Percentiles rank a stretch among this genome's conserved stretches.
phyloP scores from a whole-genome alignment of 2,113 vertebrate genomes.

The Chamaetylas fuelleborni region DNA sequence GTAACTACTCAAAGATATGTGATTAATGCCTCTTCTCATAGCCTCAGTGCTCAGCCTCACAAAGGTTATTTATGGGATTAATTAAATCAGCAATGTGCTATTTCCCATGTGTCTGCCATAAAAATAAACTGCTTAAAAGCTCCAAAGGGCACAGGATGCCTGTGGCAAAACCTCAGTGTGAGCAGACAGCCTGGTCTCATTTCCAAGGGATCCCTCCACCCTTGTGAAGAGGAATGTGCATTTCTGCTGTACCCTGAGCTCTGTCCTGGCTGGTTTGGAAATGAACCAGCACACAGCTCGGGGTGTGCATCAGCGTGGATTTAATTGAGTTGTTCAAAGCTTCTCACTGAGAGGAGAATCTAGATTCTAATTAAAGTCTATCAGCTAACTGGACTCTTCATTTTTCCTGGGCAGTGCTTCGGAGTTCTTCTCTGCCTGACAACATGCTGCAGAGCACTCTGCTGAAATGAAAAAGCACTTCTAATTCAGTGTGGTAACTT shows the following conservation, averaged over 20 bases:
- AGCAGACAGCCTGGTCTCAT: neutral
- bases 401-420: conserved; percentile 6
- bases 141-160: neutral
- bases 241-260: neutral
- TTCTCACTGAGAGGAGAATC: neutral
- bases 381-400: neutral
- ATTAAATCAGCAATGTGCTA: neutral
- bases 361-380: neutral
- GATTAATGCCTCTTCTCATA: neutral
- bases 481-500: neutral
- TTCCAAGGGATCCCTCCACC: neutral
- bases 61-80: neutral
- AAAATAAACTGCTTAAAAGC: neutral
- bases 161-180: neutral
- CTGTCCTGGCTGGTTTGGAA: neutral
- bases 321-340: neutral
- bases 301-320: neutral
- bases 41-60: neutral
- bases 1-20: neutral
- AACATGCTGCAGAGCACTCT: neutral
- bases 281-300: neutral
- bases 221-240: neutral
- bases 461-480: neutral
- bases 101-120: neutral
- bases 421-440: neutral